phyloP scores from a whole-genome alignment of 2,113 vertebrate species.

The Elephantulus edwardii region DNA sequence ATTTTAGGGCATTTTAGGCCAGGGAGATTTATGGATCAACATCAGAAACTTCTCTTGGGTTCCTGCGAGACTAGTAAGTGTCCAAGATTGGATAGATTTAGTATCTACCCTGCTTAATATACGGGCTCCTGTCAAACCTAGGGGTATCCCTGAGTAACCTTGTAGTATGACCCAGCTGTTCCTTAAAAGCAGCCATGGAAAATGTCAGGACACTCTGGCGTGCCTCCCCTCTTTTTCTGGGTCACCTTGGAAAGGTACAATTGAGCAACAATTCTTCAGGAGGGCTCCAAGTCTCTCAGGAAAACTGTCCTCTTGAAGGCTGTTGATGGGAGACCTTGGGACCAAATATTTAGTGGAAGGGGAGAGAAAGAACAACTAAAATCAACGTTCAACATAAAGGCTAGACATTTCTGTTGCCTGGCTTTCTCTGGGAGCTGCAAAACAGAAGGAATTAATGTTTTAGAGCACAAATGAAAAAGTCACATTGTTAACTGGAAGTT shows the following conservation, averaged over 20 bases:
- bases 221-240: constrained; percentile 29
- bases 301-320: background rate
- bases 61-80: constrained; percentile 64
- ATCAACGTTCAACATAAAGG: background rate
- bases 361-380: background rate
- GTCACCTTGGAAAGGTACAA: constrained; percentile 53
- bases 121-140: constrained; percentile 51
- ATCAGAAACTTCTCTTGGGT: constrained; percentile 61
- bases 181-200: constrained; percentile 70
- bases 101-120: constrained; percentile 66
- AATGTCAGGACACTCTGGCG: constrained; percentile 55
- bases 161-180: constrained; percentile 67
- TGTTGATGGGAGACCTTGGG: background rate
- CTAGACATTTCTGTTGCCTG: background rate
- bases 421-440: background rate
- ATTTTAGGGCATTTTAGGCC: constrained; percentile 67
- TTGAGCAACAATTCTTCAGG: background rate
- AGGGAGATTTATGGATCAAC: constrained; percentile 54
- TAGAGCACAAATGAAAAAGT: background rate
- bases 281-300: background rate
- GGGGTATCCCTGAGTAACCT: constrained; percentile 71
- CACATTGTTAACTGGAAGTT: background rate
- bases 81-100: constrained; percentile 63
- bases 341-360: background rate
- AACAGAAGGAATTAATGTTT: background rate